Conservation (phyloP, 2,888 invertebrate genomes). For the Griposia aprilina region DNA sequence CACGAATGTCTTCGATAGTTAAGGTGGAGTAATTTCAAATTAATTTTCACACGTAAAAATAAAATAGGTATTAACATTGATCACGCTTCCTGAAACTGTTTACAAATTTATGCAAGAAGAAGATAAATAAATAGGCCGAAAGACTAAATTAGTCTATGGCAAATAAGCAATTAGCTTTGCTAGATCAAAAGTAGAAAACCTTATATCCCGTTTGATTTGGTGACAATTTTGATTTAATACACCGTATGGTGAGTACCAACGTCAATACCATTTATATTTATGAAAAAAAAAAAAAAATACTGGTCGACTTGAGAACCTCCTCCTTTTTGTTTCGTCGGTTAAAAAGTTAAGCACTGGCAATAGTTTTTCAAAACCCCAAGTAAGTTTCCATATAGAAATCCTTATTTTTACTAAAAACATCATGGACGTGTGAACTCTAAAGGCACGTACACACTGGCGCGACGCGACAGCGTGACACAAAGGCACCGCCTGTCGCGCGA, state of each 20-base stretch:
- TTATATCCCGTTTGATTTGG: background rate
- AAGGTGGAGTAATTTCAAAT: slow-evolving; percentile 34
- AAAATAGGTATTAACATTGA: slow-evolving; percentile 28
- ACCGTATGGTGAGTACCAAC: background rate
- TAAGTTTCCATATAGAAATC: background rate
- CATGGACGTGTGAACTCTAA: background rate
- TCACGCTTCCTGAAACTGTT: slow-evolving; percentile 21
- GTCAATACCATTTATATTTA: background rate
- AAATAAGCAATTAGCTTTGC: background rate
- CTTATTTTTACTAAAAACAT: background rate
- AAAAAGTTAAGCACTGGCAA: background rate
- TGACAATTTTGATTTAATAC: background rate
- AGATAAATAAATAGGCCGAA: background rate
- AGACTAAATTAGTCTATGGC: background rate
- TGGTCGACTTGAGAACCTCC: too few species aligned
- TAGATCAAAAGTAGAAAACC: background rate
- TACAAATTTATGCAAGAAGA: background rate
- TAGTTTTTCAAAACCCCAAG: background rate
- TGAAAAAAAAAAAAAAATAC: too few species aligned
- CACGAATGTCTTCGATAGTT: slow-evolving; percentile 26
- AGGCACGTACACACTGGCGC: too few species aligned
- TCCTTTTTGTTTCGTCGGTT: too few species aligned
- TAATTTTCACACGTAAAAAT: slow-evolving; percentile 18
- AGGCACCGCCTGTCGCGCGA: too few species aligned
- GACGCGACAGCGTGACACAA: too few species aligned